phyloP scores from a whole-genome alignment of 2,113 vertebrate genomes.

The Sakesphorus luctuosus region DNA sequence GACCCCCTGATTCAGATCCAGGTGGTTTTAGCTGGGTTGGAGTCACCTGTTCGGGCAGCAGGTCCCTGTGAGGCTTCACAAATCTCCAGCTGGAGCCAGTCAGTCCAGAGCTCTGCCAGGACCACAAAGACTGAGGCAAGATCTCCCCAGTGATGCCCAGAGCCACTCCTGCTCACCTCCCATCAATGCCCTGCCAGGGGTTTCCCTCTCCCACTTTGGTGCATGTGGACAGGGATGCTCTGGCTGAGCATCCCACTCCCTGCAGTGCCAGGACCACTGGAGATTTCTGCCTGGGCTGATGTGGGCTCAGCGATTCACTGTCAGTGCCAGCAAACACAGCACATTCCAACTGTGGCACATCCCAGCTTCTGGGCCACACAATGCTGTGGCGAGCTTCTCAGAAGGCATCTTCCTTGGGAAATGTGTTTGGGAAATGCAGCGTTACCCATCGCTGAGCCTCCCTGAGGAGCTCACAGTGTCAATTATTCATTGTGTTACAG shows the following conservation, averaged over 20 bases:
- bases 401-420: constrained; percentile 14
- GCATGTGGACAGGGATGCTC: fast-evolving
- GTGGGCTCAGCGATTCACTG: not conserved
- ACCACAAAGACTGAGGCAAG: not conserved
- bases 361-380: fast-evolving
- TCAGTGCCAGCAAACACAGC: not conserved
- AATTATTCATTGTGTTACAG: constrained; percentile 40
- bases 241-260: not conserved
- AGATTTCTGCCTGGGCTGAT: not conserved
- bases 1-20: fast-evolving
- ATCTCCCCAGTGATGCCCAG: not conserved
- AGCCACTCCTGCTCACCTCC: not conserved
- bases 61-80: fast-evolving
- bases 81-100: not conserved
- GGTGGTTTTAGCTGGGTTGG: not conserved
- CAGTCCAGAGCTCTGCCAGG: not conserved
- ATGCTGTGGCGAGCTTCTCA: not conserved
- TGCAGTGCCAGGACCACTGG: fast-evolving
- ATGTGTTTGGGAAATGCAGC: constrained; percentile 56
- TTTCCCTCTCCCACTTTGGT: not conserved
- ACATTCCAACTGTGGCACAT: not conserved
- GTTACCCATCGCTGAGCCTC: not conserved
- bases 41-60: fast-evolving
- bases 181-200: fast-evolving
- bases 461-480: not conserved